phyloP scores from a whole-genome alignment of 64 coral and sea anemone species.

The Stichodactyla helianthus region DNA sequence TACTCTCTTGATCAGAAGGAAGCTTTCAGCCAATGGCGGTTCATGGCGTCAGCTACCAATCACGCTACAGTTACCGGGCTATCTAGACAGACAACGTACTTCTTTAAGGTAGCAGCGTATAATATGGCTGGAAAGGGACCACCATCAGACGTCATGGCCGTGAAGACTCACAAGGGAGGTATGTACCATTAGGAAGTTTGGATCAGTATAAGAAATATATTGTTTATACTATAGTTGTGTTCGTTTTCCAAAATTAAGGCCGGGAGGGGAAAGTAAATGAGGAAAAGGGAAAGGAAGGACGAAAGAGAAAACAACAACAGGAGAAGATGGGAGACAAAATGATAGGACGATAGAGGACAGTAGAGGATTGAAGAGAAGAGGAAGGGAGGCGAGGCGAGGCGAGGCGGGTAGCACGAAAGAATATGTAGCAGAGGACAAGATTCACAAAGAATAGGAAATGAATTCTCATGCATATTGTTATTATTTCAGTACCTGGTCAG shows the following conservation, averaged over 20 bases:
- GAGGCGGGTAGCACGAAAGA: not conserved
- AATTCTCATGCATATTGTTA: not conserved
- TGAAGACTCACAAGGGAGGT: slow-evolving; percentile 80
- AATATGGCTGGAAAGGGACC: slow-evolving; percentile 61
- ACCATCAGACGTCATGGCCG: slow-evolving; percentile 33
- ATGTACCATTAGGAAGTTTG: no score
- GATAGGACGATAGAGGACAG: not conserved
- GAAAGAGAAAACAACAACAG: not conserved
- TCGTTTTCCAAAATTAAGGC: no score
- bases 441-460: not conserved
- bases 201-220: not conserved
- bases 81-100: slow-evolving; percentile 49
- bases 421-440: not conserved
- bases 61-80: slow-evolving; percentile 31
- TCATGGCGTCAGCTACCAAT: slow-evolving; percentile 22
- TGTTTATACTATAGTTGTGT: not conserved
- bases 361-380: not conserved
- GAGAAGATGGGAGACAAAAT: no score
- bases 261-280: not conserved
- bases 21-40: slow-evolving; percentile 38
- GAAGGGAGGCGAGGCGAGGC: not conserved
- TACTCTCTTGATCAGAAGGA: slow-evolving; percentile 37
- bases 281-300: not conserved
- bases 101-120: slow-evolving; percentile 52
- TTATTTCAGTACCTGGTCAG: slow-evolving; percentile 57